phyloP scores from a whole-genome alignment of 64 coral and sea anemone genomes.

The Montipora sp. region DNA sequence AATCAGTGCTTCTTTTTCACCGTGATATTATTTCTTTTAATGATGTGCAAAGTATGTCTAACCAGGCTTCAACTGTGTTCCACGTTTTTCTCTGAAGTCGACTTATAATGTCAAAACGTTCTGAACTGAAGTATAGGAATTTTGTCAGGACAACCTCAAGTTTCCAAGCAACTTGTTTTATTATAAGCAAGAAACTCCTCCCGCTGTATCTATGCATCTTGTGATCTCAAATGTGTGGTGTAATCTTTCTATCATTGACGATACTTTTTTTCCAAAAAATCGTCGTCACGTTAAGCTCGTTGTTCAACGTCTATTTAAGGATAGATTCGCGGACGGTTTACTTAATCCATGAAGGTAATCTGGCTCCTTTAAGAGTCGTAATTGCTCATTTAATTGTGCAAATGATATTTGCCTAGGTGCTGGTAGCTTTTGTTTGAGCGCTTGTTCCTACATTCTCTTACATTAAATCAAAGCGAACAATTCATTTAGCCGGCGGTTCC shows the following conservation, averaged over 20 bases:
- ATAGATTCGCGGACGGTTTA: neutral
- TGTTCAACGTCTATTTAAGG: no score
- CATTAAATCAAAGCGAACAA: slow-evolving; percentile 30
- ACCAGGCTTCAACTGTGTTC: neutral
- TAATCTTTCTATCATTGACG: no score
- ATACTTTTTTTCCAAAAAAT: neutral
- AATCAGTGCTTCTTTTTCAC: no score
- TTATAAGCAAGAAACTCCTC: neutral
- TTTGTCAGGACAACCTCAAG: neutral
- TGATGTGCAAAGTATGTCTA: neutral
- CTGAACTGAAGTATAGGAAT: slow-evolving; percentile 25
- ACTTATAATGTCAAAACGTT: no score
- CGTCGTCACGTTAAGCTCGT: no score
- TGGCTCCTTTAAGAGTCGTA: neutral
- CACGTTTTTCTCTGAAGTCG: neutral
- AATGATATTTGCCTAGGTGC: slow-evolving; percentile 23
- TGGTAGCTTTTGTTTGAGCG: slow-evolving; percentile 31
- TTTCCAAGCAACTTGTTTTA: neutral
- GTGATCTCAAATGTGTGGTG: neutral
- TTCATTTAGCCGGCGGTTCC: neutral
- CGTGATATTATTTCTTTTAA: no score
- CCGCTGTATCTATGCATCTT: neutral
- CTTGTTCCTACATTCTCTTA: slow-evolving; percentile 27
- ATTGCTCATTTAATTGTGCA: slow-evolving; percentile 50
- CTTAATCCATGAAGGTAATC: neutral